Percentiles rank a stretch among this genome's conserved stretches.
These are phyloP conservation scores for Platysternon megacephalum DNA, from an alignment of 2,113 vertebrate genomes.

Conservation along the genomic window DNA sequence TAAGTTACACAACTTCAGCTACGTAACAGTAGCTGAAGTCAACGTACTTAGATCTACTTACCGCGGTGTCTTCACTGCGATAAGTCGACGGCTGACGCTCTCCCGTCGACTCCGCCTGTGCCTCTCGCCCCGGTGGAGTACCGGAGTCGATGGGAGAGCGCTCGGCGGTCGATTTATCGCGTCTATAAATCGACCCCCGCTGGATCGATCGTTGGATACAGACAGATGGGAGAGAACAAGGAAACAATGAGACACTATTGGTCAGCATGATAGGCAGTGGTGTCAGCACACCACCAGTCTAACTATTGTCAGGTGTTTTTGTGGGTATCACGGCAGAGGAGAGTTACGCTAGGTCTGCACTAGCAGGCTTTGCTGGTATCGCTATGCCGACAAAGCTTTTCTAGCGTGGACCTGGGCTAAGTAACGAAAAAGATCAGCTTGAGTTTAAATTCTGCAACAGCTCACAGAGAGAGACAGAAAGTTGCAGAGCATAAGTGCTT, in stretches of 20 bases:
- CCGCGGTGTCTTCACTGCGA: too few relatives aligned
- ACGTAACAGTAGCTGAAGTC: too few relatives aligned
- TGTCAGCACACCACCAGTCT: not conserved
- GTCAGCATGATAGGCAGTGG: not conserved
- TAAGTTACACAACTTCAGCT: too few relatives aligned
- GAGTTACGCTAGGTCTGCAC: not conserved
- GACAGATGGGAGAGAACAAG: not conserved
- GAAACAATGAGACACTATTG: not conserved
- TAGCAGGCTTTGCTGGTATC: not conserved
- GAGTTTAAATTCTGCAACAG: not conserved
- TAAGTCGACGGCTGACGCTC: too few relatives aligned
- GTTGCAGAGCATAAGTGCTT: not conserved
- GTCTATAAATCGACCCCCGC: too few relatives aligned
- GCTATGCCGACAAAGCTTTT: not conserved
- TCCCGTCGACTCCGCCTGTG: too few relatives aligned
- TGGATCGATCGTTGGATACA: too few relatives aligned
- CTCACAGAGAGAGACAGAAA: not conserved
- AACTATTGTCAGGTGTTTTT: not conserved
- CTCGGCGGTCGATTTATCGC: too few relatives aligned
- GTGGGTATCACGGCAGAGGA: not conserved
- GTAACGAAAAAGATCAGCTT: not conserved
- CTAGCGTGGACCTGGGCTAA: not conserved
- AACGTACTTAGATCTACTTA: too few relatives aligned
- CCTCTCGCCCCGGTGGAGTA: too few relatives aligned
- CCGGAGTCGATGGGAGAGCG: too few relatives aligned